Evolutionary conservation across 2,797 vertebrate genomes (phyloP), one percentile per base, ranked within the genome.

Genomic region (Sebastes steindachneri): DNA sequence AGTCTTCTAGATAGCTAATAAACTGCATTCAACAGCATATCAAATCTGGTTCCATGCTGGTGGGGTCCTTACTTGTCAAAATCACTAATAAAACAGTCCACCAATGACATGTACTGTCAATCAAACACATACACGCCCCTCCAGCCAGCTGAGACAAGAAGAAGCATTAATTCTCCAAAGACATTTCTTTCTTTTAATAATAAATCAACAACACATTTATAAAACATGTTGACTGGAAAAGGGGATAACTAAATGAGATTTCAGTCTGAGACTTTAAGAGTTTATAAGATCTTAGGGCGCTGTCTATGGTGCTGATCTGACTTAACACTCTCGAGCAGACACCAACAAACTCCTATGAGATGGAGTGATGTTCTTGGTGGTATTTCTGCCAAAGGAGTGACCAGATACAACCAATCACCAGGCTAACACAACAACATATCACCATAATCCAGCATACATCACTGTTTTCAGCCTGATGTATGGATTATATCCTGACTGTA

Each of bases 281-380:
- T 3, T 54, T 7, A n/a, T 25, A 12, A n/a, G 7, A 31, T 1
- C 10, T 21, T 9, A 26, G 8, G 59, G 35, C 0, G 73, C 90
- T 91, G 5, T 89, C 90, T 73, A 29, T 74, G 88, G 85, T 86
- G 75, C 86, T 87, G 79, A 87, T 77, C 28, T 26, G 2, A 12
- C 11, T 55, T 2, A 35, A 41, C 59, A 62, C 60, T 19, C 21
- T 4, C 23, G 5, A 71, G n/a, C 6, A 31, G 31, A 73, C 1
- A 33, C 3, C 19, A 5, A 25, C 19, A 33, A 55, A 64, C 29
- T n/a, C 29, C 4, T 11, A 4, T 31, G 9, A 59, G 29, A 59
- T 29, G 12, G 23, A 26, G 0, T 5, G 9, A 25, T 37, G 29
- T 45, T 41, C 23, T 17, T 1, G 37, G 37, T 41, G 12, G 37